A percentile compares a stretch with the other conserved stretches of the same genome.
Evolutionary conservation across 2,797 vertebrate genomes (phyloP).

Genomic region (Holocentrus rufus): DNA sequence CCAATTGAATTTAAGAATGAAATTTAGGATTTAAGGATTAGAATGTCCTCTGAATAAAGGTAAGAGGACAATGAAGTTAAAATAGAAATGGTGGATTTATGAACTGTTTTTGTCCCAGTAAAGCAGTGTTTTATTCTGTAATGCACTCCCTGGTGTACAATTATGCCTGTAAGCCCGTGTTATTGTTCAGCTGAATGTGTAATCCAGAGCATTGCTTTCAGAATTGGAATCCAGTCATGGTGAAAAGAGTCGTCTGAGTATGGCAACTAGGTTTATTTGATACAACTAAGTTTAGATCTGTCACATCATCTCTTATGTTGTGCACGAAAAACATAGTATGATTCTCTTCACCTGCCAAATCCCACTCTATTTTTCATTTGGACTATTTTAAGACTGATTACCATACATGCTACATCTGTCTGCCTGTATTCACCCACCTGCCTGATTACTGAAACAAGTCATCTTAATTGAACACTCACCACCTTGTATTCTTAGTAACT

Average conservation of each 20-base stretch:
- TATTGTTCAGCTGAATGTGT: too few species aligned
- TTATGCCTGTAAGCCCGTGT: too few species aligned
- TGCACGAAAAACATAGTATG: neutral
- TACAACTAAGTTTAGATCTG: neutral
- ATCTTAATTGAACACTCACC: neutral
- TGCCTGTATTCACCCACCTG: neutral
- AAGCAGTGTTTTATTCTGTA: too few species aligned
- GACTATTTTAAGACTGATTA: constrained; percentile 11
- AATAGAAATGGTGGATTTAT: neutral
- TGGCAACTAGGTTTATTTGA: neutral
- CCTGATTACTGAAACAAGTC: neutral
- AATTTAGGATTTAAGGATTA: neutral
- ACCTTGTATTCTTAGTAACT: neutral
- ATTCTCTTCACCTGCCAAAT: neutral
- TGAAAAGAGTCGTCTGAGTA: neutral
- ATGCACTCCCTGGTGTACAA: too few species aligned
- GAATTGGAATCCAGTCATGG: neutral
- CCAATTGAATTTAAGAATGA: neutral
- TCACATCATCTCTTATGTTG: neutral
- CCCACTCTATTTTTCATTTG: neutral
- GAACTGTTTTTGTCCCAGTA: neutral
- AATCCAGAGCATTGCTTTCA: too few species aligned
- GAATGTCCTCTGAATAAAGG: neutral
- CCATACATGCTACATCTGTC: neutral
- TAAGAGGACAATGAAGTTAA: neutral